Conservation (phyloP, 2,113 vertebrate species). For the Cynopterus brachyotis region DNA sequence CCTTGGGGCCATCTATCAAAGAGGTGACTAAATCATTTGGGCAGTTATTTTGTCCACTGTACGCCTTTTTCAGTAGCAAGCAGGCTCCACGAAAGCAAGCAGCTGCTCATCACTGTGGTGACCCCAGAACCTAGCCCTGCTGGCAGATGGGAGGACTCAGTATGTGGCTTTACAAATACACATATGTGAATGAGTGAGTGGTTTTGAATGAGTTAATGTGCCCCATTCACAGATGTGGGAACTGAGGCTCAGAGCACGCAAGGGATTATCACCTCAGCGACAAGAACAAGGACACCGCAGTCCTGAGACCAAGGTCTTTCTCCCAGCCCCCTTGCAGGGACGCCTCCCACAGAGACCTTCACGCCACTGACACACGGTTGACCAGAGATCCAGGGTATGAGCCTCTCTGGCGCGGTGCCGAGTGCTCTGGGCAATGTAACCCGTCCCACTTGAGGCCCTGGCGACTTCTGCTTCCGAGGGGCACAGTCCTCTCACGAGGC, state of each 20-base stretch:
- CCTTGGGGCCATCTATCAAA: not conserved
- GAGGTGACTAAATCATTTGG: not conserved
- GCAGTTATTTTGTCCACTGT: not conserved
- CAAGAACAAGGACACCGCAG: rapidly evolving
- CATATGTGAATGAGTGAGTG: not conserved
- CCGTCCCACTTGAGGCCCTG: rapidly evolving
- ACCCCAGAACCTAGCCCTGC: not conserved
- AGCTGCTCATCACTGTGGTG: not conserved
- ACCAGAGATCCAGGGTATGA: rapidly evolving
- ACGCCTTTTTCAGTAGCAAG: not conserved
- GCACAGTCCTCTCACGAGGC: rapidly evolving
- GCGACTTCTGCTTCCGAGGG: not conserved
- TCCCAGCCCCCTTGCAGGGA: rapidly evolving
- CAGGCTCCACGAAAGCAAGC: not conserved
- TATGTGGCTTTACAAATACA: not conserved
- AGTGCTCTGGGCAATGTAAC: conserved; percentile 26
- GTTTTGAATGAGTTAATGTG: not conserved
- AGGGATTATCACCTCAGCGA: not conserved
- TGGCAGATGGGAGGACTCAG: not conserved
- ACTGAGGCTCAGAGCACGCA: not conserved
- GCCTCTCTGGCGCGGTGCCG: rapidly evolving
- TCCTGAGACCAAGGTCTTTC: not conserved
- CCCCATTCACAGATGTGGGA: not conserved
- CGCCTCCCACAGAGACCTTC: not conserved
- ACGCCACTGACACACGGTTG: rapidly evolving